Percentiles rank a stretch among this genome's conserved stretches.
Evolutionary conservation across 2,113 vertebrate genomes (phyloP).

Genomic region (Tenrec ecaudatus): DNA sequence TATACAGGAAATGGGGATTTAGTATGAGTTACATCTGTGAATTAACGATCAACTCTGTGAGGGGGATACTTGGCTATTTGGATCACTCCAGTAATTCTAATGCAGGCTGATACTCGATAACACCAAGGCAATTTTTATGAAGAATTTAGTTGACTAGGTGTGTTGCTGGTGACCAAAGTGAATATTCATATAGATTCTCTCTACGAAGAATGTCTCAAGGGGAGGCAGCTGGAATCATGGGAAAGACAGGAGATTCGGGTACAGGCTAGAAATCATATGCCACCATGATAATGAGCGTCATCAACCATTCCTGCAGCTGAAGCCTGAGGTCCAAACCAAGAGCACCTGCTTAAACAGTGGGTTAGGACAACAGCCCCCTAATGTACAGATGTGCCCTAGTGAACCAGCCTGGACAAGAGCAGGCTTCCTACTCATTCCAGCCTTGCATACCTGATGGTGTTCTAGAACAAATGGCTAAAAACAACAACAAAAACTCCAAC

Average conservation of each 20-base stretch:
- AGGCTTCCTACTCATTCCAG: background rate
- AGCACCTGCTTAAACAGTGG: background rate
- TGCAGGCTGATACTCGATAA: background rate
- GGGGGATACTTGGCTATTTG: background rate
- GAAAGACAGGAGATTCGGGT: background rate
- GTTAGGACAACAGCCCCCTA: background rate
- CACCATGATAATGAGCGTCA: background rate
- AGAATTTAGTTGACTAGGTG: background rate
- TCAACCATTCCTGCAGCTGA: background rate
- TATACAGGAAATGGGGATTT: background rate
- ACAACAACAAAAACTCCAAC: background rate
- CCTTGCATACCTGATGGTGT: background rate
- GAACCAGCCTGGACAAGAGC: background rate
- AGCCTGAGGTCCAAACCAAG: background rate
- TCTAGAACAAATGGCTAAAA: background rate
- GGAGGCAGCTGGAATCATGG: background rate
- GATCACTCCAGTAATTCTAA: background rate
- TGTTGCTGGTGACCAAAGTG: background rate
- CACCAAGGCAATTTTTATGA: background rate
- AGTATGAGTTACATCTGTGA: background rate
- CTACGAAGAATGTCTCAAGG: background rate
- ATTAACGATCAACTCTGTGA: background rate
- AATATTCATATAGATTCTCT: background rate
- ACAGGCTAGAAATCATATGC: slow-evolving; percentile 21
- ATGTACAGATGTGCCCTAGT: background rate